These are phyloP conservation scores for Jordanella pulchra DNA, from an alignment of 2,797 vertebrate genomes.

Conservation along the genomic window DNA sequence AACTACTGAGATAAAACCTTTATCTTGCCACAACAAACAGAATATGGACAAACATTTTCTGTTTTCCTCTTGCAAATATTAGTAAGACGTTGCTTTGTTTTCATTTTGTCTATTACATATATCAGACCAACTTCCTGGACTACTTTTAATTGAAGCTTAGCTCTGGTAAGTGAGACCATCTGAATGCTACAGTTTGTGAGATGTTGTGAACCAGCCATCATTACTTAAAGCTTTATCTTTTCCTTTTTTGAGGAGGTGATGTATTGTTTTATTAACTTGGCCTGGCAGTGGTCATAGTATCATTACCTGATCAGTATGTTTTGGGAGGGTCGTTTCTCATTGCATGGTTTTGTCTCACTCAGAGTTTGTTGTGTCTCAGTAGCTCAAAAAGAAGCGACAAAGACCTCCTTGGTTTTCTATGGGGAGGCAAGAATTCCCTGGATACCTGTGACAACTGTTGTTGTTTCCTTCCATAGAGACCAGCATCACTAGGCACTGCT, in stretches of 20 bases:
- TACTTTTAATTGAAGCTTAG: too few species aligned
- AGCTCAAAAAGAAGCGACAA: conserved; percentile 6
- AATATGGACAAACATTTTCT: too few species aligned
- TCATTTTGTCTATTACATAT: neutral
- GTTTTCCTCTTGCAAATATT: too few species aligned
- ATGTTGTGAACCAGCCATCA: too few species aligned
- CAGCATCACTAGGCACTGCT: conserved; percentile 58
- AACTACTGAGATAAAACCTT: too few species aligned
- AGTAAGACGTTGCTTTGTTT: neutral
- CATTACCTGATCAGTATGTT: neutral
- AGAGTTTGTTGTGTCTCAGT: conserved; percentile 11
- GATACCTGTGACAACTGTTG: conserved; percentile 56
- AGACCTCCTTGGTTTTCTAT: conserved; percentile 18
- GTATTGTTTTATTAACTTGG: neutral
- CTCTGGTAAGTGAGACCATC: too few species aligned
- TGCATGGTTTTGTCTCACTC: neutral
- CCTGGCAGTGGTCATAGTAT: neutral
- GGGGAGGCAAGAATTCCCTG: conserved; percentile 51
- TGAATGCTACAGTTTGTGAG: too few species aligned
- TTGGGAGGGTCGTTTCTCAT: neutral
- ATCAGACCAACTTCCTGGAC: neutral
- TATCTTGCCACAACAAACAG: too few species aligned
- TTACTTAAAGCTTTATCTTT: neutral
- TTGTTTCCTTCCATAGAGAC: conserved; percentile 74
- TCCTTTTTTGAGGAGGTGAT: neutral